Conservation (phyloP, 2,113 vertebrate genomes). For the Epinephelus moara region DNA sequence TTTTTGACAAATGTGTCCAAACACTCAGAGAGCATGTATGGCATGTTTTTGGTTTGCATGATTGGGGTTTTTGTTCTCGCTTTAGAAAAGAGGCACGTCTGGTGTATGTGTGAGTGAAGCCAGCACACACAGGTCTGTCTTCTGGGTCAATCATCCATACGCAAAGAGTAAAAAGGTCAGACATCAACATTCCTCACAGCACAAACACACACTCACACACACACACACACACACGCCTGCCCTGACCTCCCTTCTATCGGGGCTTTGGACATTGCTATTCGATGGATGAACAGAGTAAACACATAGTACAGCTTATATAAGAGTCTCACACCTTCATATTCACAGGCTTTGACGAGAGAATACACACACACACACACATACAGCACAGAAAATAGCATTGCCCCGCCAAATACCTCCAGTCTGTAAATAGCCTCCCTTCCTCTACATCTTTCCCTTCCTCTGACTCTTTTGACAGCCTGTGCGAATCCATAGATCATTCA, state of each 20-base stretch:
- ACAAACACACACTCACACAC: background rate
- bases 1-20: slow-evolving; percentile 31
- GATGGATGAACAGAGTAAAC: slow-evolving; percentile 65
- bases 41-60: slow-evolving; percentile 25
- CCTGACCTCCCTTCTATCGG: slow-evolving; percentile 36
- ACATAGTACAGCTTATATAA: slow-evolving; percentile 62
- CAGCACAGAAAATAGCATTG: slow-evolving; percentile 30
- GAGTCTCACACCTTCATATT: slow-evolving; percentile 58
- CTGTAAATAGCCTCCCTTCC: slow-evolving; percentile 66
- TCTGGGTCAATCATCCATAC: slow-evolving; percentile 64
- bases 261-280: slow-evolving; percentile 30
- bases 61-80: slow-evolving; percentile 16
- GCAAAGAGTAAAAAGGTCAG: slow-evolving; percentile 60
- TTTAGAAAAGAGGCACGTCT: slow-evolving; percentile 27
- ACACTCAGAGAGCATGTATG: slow-evolving; percentile 20
- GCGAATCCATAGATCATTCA: slow-evolving; percentile 60
- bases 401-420: slow-evolving; percentile 48
- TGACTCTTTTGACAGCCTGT: slow-evolving; percentile 47
- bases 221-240: background rate
- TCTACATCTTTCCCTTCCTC: slow-evolving; percentile 54
- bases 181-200: slow-evolving; percentile 67
- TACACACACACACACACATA: slow-evolving; percentile 29
- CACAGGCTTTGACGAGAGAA: slow-evolving; percentile 41
- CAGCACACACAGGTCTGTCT: slow-evolving; percentile 54
- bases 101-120: slow-evolving; percentile 26